Conservation (phyloP, 1,140 invertebrate genomes). For the Acarapis woodi region DNA sequence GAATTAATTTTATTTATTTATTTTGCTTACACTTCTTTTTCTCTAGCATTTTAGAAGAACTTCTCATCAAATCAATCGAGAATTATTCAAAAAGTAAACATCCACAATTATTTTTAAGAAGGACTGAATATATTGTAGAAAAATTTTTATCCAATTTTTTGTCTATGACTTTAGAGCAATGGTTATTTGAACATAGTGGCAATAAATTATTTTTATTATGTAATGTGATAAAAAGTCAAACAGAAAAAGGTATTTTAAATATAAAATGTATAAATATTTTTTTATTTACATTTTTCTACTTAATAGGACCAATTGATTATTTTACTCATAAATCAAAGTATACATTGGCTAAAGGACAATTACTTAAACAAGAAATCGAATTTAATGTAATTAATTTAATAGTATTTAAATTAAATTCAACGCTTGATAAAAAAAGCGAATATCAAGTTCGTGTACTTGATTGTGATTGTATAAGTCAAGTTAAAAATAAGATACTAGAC, state of each 20-base stretch:
- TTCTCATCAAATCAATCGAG: conserved; percentile 57
- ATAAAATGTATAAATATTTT: too few relatives aligned
- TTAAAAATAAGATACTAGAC: conserved; percentile 90
- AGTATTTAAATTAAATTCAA: conserved; percentile 43
- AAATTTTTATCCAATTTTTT: conserved; percentile 99
- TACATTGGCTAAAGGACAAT: conserved; percentile 76
- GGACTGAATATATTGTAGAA: conserved; percentile 91
- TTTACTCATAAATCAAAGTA: conserved; percentile 87
- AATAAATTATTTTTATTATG: conserved; percentile 80
- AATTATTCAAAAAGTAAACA: conserved; percentile 65
- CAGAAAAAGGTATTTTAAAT: too few relatives aligned
- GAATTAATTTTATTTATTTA: too few relatives aligned
- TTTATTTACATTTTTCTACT: too few relatives aligned
- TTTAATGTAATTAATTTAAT: not conserved
- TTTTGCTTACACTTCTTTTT: too few relatives aligned
- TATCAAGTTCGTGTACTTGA: conserved; percentile 82
- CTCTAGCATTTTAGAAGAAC: conserved; percentile 43
- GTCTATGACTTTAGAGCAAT: conserved; percentile 87
- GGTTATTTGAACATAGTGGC: conserved; percentile 72
- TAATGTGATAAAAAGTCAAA: conserved; percentile 93
- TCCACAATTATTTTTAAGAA: conserved; percentile 59
- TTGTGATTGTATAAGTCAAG: conserved; percentile 94
- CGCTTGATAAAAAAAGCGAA: conserved; percentile 73
- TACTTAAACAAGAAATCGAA: conserved; percentile 48
- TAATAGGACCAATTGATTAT: conserved; percentile 49